These are phyloP conservation scores for Carposina sasakii DNA, from an alignment of 1,140 invertebrate genomes.

Conservation along the genomic window DNA sequence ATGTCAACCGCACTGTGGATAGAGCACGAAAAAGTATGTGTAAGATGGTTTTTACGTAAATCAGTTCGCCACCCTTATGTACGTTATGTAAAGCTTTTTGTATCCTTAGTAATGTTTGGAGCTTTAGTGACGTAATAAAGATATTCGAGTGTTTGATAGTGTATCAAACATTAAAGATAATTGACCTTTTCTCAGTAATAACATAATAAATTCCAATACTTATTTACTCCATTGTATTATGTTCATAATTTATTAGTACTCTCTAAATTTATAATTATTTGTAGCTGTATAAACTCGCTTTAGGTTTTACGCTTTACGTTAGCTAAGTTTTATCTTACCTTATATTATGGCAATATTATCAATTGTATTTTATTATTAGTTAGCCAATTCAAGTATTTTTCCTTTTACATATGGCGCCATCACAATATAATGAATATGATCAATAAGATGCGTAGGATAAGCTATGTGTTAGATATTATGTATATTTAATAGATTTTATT, in stretches of 20 bases:
- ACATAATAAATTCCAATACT: slow-evolving; percentile 33
- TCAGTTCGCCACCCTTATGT: too few relatives aligned
- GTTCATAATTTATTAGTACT: slow-evolving; percentile 58
- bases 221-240: slow-evolving; percentile 53
- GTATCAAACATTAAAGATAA: slow-evolving; percentile 25
- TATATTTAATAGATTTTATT: slow-evolving; percentile 43
- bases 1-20: slow-evolving; percentile 51
- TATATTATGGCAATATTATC: slow-evolving; percentile 44
- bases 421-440: slow-evolving; percentile 48
- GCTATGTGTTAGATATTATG: slow-evolving; percentile 43
- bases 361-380: slow-evolving; percentile 53
- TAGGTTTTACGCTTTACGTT: slow-evolving; percentile 52
- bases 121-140: background rate
- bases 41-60: too few relatives aligned
- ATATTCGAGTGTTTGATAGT: slow-evolving; percentile 21
- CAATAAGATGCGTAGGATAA: slow-evolving; percentile 45
- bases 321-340: slow-evolving; percentile 44
- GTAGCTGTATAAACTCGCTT: slow-evolving; percentile 62
- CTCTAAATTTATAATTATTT: slow-evolving; percentile 43
- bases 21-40: slow-evolving; percentile 43
- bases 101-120: background rate
- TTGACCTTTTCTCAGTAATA: slow-evolving; percentile 30
- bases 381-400: slow-evolving; percentile 62
- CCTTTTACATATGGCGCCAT: slow-evolving; percentile 48
- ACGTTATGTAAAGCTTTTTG: too few relatives aligned